Evolutionary conservation across 1,140 invertebrate species (phyloP), one percentile per base, ranked within the genome.

Genomic region (Gonioctena quinquepunctata): DNA sequence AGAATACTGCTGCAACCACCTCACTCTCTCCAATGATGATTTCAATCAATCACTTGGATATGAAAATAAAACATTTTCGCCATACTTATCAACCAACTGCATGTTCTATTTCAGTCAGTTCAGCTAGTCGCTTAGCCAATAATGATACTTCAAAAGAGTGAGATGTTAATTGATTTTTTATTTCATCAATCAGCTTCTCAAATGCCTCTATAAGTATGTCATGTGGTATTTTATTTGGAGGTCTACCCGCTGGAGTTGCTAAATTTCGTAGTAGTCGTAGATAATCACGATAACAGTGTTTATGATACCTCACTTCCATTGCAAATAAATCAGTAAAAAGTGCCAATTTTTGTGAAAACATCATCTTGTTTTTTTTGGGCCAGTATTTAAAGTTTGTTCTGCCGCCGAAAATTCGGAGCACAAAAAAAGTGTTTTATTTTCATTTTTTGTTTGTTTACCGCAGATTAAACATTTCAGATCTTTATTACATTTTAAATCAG

Each of bases 301-400:
- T 13, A 25, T 71, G 66, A 56, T 71, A 68, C 42, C 50, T 63
- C 49, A 67, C 54, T 71, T 67, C 57, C 0, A 61, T 60, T 22
- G 56, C 63, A 54, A 67, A 71, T 67, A 71, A 54, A 50, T 50
- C 18, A 50, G 49, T n/a, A n/a, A n/a, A n/a, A n/a, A 50, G 49
- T 50, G 49, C 49, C n/a, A 50, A 50, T 50, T 50, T 50, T 50
- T 0, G 49, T 50, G n/a, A 8, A 50, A 50, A 50, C 49, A 16
- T 1, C 27, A 1, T 50, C 49, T 50, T 50, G 27, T 28, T 28
- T 28, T 28, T 28, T 3, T 8, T n/a, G n/a, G 27, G 8, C 3
- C 27, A 50, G 13, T 0, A 50, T 50, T 50, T 50, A 50, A 50
- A 50, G n/a, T 50, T n/a, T n/a, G n/a, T n/a, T n/a, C n/a, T n/a